phyloP scores from a whole-genome alignment of 2,797 vertebrate species.

The Myotis planiceps region DNA sequence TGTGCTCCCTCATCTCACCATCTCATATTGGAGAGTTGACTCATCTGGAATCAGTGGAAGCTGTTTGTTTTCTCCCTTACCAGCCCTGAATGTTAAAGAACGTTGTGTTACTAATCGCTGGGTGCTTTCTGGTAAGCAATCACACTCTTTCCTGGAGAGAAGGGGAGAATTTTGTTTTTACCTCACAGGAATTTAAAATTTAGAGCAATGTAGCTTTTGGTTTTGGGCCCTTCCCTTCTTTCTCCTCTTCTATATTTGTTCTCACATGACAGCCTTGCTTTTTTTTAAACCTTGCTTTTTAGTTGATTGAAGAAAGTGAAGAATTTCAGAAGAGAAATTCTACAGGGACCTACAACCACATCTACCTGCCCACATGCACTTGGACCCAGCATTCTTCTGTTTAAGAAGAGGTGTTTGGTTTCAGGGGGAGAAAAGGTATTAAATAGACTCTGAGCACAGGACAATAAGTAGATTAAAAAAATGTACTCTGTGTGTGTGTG shows the following conservation, averaged over 20 bases:
- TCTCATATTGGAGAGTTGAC: background rate
- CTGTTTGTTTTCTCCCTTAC: background rate
- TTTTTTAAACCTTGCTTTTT: background rate
- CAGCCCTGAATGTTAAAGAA: background rate
- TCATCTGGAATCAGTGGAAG: background rate
- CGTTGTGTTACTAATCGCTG: background rate
- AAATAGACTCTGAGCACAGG: background rate
- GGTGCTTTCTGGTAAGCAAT: background rate
- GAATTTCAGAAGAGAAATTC: background rate
- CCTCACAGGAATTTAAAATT: background rate
- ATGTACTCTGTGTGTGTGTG: background rate
- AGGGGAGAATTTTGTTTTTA: background rate
- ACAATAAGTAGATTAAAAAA: background rate
- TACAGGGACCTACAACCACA: background rate
- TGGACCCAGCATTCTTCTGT: background rate
- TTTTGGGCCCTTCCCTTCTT: background rate
- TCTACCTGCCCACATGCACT: background rate
- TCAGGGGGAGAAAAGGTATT: background rate
- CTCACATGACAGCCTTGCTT: background rate
- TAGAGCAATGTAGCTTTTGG: background rate
- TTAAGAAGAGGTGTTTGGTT: background rate
- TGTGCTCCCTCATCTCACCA: rapidly evolving
- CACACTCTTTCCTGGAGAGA: background rate
- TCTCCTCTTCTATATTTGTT: background rate
- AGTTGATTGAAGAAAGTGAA: background rate